Percentiles rank a stretch among this genome's conserved stretches.
Evolutionary conservation across 2,113 vertebrate species (phyloP).

Genomic region (Crotalus tigris): DNA sequence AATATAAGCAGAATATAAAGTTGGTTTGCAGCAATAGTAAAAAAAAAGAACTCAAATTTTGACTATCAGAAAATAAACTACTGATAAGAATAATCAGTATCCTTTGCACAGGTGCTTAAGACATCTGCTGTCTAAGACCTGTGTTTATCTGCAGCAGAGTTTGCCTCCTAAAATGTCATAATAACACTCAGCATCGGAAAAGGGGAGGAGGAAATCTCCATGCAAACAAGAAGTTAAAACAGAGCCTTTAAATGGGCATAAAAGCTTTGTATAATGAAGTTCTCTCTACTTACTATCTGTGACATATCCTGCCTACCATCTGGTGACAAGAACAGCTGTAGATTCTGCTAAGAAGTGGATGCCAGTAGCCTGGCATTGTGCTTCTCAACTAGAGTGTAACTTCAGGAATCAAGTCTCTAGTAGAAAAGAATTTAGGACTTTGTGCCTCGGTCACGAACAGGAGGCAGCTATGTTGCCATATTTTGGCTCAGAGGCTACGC

Average conservation of each 20-base stretch:
- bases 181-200: background rate
- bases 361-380: constrained; percentile 8
- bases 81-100: background rate
- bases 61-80: background rate
- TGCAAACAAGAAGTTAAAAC: constrained; percentile 23
- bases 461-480: background rate
- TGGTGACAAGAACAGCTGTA: constrained; percentile 25
- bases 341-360: background rate
- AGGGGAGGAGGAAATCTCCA: background rate
- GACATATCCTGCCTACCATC: constrained; percentile 56
- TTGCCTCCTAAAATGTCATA: too few relatives aligned
- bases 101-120: background rate
- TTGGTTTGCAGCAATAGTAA: background rate
- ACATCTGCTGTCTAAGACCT: accelerated
- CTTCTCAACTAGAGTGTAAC: background rate
- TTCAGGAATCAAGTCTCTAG: constrained; percentile 8
- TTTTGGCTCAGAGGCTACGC: background rate
- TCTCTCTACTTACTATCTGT: accelerated
- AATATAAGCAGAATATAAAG: background rate
- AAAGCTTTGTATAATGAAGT: background rate
- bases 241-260: constrained; percentile 35
- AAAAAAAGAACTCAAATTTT: background rate
- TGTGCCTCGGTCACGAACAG: background rate
- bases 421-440: background rate
- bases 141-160: background rate